phyloP scores from a whole-genome alignment of 2,113 vertebrate genomes.

The Microcebus tavaratra region DNA sequence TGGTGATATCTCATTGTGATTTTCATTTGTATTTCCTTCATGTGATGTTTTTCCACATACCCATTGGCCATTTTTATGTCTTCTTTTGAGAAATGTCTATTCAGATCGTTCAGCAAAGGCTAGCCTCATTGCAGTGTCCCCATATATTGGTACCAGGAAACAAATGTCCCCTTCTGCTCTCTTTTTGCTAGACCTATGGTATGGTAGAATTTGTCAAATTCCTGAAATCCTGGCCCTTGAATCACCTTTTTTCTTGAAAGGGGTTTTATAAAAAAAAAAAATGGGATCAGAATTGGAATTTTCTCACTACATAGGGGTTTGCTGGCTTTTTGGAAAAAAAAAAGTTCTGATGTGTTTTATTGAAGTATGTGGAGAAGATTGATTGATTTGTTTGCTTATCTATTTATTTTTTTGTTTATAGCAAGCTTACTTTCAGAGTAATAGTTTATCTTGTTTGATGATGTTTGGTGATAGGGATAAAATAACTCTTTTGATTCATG shows the following conservation, averaged over 20 bases:
- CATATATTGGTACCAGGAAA: not conserved
- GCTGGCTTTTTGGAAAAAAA: not conserved
- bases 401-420: not conserved
- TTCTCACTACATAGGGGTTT: not conserved
- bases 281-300: not conserved
- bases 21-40: not conserved
- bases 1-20: not conserved
- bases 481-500: not conserved
- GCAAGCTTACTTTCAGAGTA: not conserved
- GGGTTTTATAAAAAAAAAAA: not conserved
- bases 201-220: conserved; percentile 4
- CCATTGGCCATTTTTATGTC: not conserved
- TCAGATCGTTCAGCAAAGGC: not conserved
- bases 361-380: not conserved
- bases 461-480: not conserved
- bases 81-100: not conserved
- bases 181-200: not conserved
- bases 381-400: not conserved
- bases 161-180: not conserved
- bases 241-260: not conserved
- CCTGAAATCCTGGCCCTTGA: not conserved
- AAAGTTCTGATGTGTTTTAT: not conserved
- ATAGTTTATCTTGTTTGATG: not conserved
- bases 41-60: not conserved
- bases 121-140: not conserved